Conservation (phyloP, 2,113 vertebrate species). For the Salvelinus alpinus region DNA sequence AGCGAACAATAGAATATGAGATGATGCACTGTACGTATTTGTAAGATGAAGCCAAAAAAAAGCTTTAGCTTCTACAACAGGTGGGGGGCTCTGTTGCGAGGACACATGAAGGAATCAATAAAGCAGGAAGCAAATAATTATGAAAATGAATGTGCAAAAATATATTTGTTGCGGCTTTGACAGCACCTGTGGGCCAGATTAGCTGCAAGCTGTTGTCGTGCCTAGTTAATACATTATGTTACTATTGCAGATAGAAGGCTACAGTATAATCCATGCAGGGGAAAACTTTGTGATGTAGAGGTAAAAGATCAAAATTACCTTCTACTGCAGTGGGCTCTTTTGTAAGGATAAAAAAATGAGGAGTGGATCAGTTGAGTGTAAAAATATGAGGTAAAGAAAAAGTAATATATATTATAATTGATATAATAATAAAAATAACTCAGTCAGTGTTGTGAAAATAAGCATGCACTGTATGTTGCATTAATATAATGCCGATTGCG, state of each 20-base stretch:
- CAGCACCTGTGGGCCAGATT: too few species aligned
- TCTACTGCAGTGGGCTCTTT: constrained; percentile 38
- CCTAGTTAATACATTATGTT: too few species aligned
- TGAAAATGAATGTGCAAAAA: not conserved
- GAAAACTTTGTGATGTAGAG: too few species aligned
- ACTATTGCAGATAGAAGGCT: too few species aligned
- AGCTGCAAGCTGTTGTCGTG: too few species aligned
- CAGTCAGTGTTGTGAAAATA: not conserved
- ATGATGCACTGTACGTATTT: not conserved
- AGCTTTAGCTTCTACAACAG: constrained; percentile 23
- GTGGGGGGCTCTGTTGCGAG: constrained; percentile 15
- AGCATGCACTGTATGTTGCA: not conserved
- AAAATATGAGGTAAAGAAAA: not conserved
- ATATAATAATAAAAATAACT: not conserved
- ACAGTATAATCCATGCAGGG: too few species aligned
- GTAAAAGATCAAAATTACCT: constrained; percentile 12
- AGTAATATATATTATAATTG: not conserved
- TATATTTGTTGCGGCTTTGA: not conserved
- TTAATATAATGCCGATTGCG: not conserved
- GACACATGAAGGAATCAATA: not conserved
- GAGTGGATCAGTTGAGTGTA: not conserved
- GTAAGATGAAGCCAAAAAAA: not conserved
- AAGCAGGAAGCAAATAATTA: not conserved
- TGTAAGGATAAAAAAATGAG: not conserved
- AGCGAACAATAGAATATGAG: not conserved